Evolutionary conservation across 2,113 vertebrate genomes (phyloP).

Genomic region (Hippocampus barbouri): DNA sequence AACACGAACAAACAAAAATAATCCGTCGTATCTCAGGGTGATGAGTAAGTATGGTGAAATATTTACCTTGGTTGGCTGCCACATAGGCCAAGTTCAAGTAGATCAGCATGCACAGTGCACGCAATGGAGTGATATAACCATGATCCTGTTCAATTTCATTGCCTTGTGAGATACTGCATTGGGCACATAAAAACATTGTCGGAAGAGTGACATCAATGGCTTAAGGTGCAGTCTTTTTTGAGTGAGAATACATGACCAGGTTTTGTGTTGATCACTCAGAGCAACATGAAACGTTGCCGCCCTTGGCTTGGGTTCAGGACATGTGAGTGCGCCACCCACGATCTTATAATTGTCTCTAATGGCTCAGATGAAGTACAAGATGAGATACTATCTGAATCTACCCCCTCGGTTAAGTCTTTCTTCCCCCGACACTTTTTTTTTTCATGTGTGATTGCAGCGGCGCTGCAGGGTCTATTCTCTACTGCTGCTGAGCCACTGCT

Average conservation of each 20-base stretch:
- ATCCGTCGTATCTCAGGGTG: slow-evolving; percentile 14
- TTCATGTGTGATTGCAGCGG: slow-evolving; percentile 48
- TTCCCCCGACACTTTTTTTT: slow-evolving; percentile 20
- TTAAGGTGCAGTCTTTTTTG: slow-evolving; percentile 30
- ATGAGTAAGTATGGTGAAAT: slow-evolving; percentile 32
- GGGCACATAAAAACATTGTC: slow-evolving; percentile 6
- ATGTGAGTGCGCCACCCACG: slow-evolving; percentile 57
- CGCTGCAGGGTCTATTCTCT: slow-evolving; percentile 26
- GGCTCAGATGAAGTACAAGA: slow-evolving; percentile 54
- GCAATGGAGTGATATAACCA: neutral
- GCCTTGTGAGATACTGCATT: neutral
- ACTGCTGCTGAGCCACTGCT: slow-evolving; percentile 37
- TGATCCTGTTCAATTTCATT: slow-evolving; percentile 22
- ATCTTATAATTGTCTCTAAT: slow-evolving; percentile 47
- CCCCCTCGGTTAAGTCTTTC: slow-evolving; percentile 50
- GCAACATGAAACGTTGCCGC: slow-evolving; percentile 51
- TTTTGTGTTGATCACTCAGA: slow-evolving; percentile 47
- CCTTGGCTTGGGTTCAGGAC: slow-evolving; percentile 49
- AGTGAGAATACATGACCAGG: slow-evolving; percentile 22
- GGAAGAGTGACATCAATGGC: neutral
- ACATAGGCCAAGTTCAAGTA: slow-evolving; percentile 25
- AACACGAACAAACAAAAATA: slow-evolving; percentile 32
- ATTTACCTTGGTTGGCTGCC: slow-evolving; percentile 35
- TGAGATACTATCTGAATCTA: slow-evolving; percentile 63
- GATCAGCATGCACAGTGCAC: slow-evolving; percentile 3